These are phyloP conservation scores for Molorchus minor DNA, from an alignment of 2,888 invertebrate genomes.

Conservation along the genomic window DNA sequence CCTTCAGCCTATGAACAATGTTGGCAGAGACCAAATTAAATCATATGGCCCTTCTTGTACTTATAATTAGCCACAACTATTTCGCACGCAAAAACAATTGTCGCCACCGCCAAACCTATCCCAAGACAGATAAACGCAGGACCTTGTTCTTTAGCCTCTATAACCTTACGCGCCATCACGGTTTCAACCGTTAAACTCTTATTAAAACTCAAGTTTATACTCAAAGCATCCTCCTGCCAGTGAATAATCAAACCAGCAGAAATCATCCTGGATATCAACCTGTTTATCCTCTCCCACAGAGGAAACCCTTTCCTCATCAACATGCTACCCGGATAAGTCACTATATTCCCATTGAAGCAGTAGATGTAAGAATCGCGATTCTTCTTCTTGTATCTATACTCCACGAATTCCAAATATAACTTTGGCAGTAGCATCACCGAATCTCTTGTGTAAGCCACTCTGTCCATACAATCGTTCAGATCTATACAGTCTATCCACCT, in stretches of 20 bases:
- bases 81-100: slow-evolving; percentile 2
- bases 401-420: slow-evolving; percentile 11
- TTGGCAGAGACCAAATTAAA: no score
- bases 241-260: slow-evolving; percentile 9
- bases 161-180: neutral
- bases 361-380: slow-evolving; percentile 2
- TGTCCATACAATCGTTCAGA: slow-evolving; percentile 16
- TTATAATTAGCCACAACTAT: neutral
- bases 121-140: slow-evolving; percentile 4
- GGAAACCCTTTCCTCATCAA: slow-evolving; percentile 20
- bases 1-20: no score
- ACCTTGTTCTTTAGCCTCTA: neutral
- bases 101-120: neutral
- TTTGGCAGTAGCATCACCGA: slow-evolving; percentile 14
- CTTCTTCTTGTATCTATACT: slow-evolving; percentile 3
- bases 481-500: slow-evolving; percentile 18
- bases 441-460: slow-evolving; percentile 18
- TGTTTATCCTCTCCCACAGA: neutral
- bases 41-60: no score
- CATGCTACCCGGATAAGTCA: slow-evolving; percentile 19
- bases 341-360: slow-evolving; percentile 12
- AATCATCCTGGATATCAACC: neutral
- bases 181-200: neutral
- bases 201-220: neutral
- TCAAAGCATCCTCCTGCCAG: slow-evolving; percentile 9